These are phyloP conservation scores for Erebia epiphron DNA, from an alignment of 2,888 invertebrate species.

Conservation along the genomic window DNA sequence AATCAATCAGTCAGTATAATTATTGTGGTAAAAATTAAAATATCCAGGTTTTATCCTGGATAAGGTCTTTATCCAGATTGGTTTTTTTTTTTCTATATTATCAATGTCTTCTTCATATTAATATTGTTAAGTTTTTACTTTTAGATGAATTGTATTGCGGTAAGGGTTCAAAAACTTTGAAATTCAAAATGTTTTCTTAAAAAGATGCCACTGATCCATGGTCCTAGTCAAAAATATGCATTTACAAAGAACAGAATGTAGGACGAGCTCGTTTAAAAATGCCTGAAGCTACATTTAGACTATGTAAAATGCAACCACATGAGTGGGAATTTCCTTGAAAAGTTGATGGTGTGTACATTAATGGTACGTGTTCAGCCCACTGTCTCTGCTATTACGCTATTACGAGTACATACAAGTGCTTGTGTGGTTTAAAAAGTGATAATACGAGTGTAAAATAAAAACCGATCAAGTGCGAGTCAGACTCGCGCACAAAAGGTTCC, in stretches of 20 bases:
- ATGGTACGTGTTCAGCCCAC: slow-evolving; percentile 1
- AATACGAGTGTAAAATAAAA: not conserved
- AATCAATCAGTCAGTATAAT: too few species aligned
- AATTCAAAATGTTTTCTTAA: not conserved
- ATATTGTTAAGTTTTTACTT: too few species aligned
- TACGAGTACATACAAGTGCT: not conserved
- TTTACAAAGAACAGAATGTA: slow-evolving; percentile 10
- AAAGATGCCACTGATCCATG: not conserved
- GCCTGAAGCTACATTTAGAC: slow-evolving; percentile 17
- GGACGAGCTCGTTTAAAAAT: slow-evolving; percentile 8
- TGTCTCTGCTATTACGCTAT: not conserved
- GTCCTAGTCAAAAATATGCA: slow-evolving; percentile 8
- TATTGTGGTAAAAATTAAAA: too few species aligned
- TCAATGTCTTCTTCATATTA: not conserved
- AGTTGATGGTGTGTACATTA: slow-evolving; percentile 4
- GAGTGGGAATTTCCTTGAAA: slow-evolving; percentile 11
- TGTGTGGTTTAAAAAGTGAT: not conserved
- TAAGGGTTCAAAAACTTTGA: not conserved
- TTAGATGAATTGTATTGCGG: too few species aligned
- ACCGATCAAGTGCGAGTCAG: too few species aligned
- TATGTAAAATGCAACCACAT: slow-evolving; percentile 5
- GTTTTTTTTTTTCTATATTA: not conserved
- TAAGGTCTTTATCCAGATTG: too few species aligned
- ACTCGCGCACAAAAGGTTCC: too few species aligned
- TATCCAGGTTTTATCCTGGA: too few species aligned